Base-by-base conservation (phyloP, 1,140 invertebrate species). In the Diachasmimorpha longicaudata region DNA sequence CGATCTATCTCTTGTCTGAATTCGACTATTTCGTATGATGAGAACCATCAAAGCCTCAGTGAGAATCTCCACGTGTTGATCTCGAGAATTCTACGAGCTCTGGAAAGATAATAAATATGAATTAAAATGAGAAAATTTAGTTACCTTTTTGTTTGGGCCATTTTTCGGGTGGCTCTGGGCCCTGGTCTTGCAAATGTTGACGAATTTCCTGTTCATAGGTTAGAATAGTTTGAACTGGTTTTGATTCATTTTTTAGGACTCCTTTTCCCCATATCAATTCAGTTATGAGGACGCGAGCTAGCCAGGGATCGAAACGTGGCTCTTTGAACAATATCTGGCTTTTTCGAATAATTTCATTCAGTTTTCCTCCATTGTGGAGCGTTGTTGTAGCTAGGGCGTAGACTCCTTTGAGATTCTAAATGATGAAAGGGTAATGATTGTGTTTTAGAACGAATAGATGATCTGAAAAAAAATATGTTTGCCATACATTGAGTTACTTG, bases 251-350 rank as follows among this genome's bases (percentile, higher is more conserved):
- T 70, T 91, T 90, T 13, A 96, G 87, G n/a, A 82, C 74, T 84
- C 91, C 91, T 88, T 95, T 94, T 52, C 95, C 94, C 91, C 94
- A 95, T n/a, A 97, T 85, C 25, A 96, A 87, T 86, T 97, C 96
- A 48, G 94, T 93, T 76, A 96, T 92, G 6, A 97, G 88, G 80
- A 96, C 90, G 87, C 91, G 92, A 0, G 94, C 93, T 67, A 97
- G 85, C 88, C 92, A 92, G 1, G 90, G 89, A 83, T 96, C 91
- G 77, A 96, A 89, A 67, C 91, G 89, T 21, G 91, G 85, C 83
- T 95, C 93, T 74, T 93, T 93, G 75, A 91, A 86, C 42, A 96
- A 87, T 74, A 95, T 86, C 82, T 90, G 83, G 70, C 90, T 91
- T 76, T 90, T 87, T 78, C 91, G 86, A 46, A 96, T 88, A 48